A percentile compares a stretch with the other conserved stretches of the same genome.
phyloP scores from a whole-genome alignment of 2,888 invertebrate species.

The Agrochola litura region DNA sequence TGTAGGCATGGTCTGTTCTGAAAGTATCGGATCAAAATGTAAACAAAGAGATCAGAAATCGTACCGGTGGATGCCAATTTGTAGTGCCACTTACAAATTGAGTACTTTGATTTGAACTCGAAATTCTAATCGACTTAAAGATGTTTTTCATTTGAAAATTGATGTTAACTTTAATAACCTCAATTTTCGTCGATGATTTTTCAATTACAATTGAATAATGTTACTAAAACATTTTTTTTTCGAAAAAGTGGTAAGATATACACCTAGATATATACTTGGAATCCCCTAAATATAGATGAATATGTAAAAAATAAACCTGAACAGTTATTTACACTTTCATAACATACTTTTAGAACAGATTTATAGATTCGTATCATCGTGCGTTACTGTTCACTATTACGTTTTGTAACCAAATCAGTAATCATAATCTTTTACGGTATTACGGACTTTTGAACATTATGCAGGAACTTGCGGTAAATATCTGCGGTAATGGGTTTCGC shows the following conservation, averaged over 20 bases:
- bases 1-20: neutral
- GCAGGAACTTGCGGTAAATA: constrained; percentile 42
- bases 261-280: neutral
- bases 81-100: neutral
- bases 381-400: constrained; percentile 29
- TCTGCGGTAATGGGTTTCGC: constrained; percentile 45
- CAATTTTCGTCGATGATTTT: neutral
- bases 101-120: neutral
- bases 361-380: constrained; percentile 28
- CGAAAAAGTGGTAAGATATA: neutral
- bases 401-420: constrained; percentile 38
- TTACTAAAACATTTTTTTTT: neutral
- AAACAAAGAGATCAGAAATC: neutral
- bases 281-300: neutral
- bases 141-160: neutral
- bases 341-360: neutral
- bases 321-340: neutral
- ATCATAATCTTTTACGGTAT: constrained; percentile 43
- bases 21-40: neutral
- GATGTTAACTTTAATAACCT: neutral
- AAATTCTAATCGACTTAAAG: neutral
- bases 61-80: neutral
- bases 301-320: neutral
- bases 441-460: constrained; percentile 35
- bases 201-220: neutral